A percentile compares a stretch with the other conserved stretches of the same genome.
phyloP scores from a whole-genome alignment of 2,797 vertebrate species.

The Sitta carolinensis region DNA sequence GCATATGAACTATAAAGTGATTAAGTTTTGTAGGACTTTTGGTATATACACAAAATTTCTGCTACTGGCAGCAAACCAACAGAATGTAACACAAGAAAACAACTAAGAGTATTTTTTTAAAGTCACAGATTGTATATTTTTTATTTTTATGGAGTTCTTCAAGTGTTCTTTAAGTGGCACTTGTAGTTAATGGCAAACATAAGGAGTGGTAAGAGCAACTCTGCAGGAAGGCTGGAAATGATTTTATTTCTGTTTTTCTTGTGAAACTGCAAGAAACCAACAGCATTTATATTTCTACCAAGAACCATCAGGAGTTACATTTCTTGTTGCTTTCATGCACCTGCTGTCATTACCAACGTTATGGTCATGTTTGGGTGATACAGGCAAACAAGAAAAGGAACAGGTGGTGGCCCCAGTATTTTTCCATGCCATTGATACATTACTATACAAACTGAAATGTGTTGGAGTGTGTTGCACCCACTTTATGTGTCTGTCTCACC shows the following conservation, averaged over 20 bases:
- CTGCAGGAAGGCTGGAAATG: not conserved
- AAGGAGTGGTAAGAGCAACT: not conserved
- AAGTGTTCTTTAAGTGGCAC: not conserved
- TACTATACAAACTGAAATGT: not conserved
- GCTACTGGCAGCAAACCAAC: not conserved
- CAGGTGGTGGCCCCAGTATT: not conserved
- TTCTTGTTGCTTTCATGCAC: not conserved
- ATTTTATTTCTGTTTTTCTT: not conserved
- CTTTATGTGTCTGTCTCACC: not conserved
- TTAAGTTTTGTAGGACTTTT: conserved; percentile 23
- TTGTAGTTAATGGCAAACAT: not conserved
- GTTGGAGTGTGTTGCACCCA: not conserved
- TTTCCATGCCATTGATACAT: not conserved
- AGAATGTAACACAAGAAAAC: not conserved
- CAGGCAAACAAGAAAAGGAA: not conserved
- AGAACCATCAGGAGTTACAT: not conserved
- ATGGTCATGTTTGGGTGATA: not conserved
- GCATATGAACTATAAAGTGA: not conserved
- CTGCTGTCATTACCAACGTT: not conserved
- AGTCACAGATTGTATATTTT: not conserved
- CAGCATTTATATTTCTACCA: not conserved
- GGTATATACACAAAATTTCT: not conserved
- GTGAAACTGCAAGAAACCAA: not conserved
- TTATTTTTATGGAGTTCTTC: not conserved
- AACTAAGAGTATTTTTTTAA: not conserved